A percentile compares a stretch with the other conserved stretches of the same genome.
Conservation (phyloP, 2,888 invertebrate species). For the Drosophila tripunctata region DNA sequence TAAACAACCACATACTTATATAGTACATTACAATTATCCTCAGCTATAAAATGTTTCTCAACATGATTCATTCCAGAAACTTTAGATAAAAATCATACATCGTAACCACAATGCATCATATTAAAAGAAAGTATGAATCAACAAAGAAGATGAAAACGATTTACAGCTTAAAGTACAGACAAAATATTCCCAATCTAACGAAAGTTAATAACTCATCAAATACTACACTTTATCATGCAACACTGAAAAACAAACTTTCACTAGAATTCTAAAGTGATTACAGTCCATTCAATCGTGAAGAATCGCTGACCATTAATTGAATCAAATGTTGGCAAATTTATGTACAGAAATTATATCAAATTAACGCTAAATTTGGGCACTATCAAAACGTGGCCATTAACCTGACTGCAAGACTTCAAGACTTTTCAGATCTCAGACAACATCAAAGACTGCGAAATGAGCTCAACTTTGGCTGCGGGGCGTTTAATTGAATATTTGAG, state of each 20-base stretch:
- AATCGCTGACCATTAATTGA: slow-evolving; percentile 61
- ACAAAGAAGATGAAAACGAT: slow-evolving; percentile 1
- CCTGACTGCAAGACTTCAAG: slow-evolving; percentile 2
- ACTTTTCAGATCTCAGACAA: slow-evolving; percentile 6
- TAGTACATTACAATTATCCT: too few species aligned
- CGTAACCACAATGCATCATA: neutral
- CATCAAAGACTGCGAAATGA: slow-evolving; percentile 62
- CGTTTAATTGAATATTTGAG: slow-evolving; percentile 80
- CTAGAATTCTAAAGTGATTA: slow-evolving; percentile 38
- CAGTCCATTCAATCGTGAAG: neutral
- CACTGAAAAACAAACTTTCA: slow-evolving; percentile 31
- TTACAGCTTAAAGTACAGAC: neutral
- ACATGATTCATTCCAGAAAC: too few species aligned
- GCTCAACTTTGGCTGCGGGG: slow-evolving; percentile 71
- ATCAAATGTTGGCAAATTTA: slow-evolving; percentile 67
- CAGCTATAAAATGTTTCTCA: too few species aligned
- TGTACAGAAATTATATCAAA: slow-evolving; percentile 72
- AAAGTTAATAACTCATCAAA: slow-evolving; percentile 19
- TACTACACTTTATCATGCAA: slow-evolving; percentile 1
- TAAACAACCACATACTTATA: too few species aligned
- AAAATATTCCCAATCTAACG: slow-evolving; percentile 5
- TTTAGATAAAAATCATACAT: neutral
- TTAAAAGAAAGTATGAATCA: slow-evolving; percentile 4
- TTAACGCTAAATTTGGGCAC: slow-evolving; percentile 63
- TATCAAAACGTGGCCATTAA: slow-evolving; percentile 50